A percentile compares a stretch with the other conserved stretches of the same genome.
Conservation (phyloP, 35 echinoderm and acorn worm species). For the Apostichopus parvimensis region DNA sequence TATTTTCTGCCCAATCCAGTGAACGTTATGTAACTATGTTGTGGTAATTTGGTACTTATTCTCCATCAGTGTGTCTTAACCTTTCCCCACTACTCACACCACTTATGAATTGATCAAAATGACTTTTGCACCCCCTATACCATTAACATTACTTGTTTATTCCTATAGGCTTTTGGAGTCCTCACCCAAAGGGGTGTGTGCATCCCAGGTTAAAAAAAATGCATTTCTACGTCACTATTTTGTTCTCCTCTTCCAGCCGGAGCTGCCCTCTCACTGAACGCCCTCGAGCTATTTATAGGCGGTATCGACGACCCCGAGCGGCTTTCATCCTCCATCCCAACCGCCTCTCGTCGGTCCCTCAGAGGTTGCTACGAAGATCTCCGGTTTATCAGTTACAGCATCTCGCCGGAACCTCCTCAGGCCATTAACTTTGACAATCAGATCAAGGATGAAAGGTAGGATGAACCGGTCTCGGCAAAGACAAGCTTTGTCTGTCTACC, state of each 20-base stretch:
- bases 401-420: constrained; percentile 84
- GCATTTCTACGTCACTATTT: not conserved
- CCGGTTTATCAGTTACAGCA: constrained; percentile 88
- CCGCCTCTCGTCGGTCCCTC: constrained; percentile 42
- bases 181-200: too few relatives aligned
- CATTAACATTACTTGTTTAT: too few relatives aligned
- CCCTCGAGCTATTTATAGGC: constrained; percentile 73
- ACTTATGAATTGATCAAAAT: too few relatives aligned
- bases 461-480: not conserved
- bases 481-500: too few relatives aligned
- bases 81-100: too few relatives aligned
- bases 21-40: too few relatives aligned
- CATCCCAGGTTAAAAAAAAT: too few relatives aligned
- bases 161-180: too few relatives aligned
- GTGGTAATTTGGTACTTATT: too few relatives aligned
- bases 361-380: constrained; percentile 82
- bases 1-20: too few relatives aligned
- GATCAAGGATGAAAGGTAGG: constrained; percentile 79
- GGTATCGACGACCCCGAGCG: constrained; percentile 53
- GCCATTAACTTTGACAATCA: constrained; percentile 88
- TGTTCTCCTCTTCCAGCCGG: constrained; percentile 62
- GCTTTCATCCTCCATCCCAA: constrained; percentile 73
- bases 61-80: too few relatives aligned
- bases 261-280: constrained; percentile 78
- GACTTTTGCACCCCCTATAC: too few relatives aligned